Percentiles rank a stretch among this genome's conserved stretches.
Conservation (phyloP, 1,140 invertebrate species). For the Drosophila kurseongensis region DNA sequence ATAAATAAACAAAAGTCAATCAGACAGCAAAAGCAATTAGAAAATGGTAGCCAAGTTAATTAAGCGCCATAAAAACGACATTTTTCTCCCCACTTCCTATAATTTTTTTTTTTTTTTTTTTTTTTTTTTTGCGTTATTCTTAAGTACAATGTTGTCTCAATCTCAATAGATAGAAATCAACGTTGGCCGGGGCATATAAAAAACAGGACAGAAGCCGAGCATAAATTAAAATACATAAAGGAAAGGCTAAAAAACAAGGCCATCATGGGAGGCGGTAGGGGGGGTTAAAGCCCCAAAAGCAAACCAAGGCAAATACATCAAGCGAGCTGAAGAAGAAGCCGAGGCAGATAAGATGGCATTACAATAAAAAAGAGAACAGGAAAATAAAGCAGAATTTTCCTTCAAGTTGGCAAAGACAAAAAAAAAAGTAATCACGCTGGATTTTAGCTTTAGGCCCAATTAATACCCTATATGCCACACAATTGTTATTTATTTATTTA, state of each 20-base stretch:
- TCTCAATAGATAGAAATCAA: slow-evolving; percentile 79
- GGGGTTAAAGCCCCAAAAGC: slow-evolving; percentile 11
- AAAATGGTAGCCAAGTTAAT: slow-evolving; percentile 79
- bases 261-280: no score
- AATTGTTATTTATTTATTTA: no score
- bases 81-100: slow-evolving; percentile 43
- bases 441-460: neutral
- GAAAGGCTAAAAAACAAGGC: slow-evolving; percentile 76
- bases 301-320: slow-evolving; percentile 67
- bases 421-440: neutral
- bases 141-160: slow-evolving; percentile 73
- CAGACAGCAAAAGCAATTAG: slow-evolving; percentile 78
- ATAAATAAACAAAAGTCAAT: slow-evolving; percentile 79
- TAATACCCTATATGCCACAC: no score
- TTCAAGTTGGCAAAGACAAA: slow-evolving; percentile 1
- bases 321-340: slow-evolving; percentile 16
- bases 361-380: slow-evolving; percentile 53
- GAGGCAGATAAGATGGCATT: slow-evolving; percentile 72
- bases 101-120: slow-evolving; percentile 13
- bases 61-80: slow-evolving; percentile 80
- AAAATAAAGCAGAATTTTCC: slow-evolving; percentile 28
- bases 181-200: slow-evolving; percentile 50
- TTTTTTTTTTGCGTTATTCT: slow-evolving; percentile 36
- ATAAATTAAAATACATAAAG: slow-evolving; percentile 81
- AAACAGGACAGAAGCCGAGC: slow-evolving; percentile 51